Evolutionary conservation across 2,797 vertebrate genomes (phyloP).

Genomic region (Hafferia zeledoni): DNA sequence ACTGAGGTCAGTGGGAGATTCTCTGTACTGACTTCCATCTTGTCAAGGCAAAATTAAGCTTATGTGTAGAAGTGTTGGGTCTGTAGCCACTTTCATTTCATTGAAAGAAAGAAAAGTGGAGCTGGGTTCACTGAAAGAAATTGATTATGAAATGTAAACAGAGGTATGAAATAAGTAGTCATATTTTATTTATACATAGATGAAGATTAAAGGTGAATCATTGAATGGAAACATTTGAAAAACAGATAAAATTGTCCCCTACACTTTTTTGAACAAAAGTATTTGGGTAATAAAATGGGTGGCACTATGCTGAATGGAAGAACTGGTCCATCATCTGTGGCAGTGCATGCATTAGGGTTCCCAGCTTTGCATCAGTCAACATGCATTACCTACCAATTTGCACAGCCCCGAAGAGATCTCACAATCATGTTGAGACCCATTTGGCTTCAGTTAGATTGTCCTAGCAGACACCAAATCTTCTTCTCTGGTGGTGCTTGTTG

Average conservation of each 20-base stretch:
- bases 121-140: neutral
- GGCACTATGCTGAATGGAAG: neutral
- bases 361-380: neutral
- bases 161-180: neutral
- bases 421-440: neutral
- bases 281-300: neutral
- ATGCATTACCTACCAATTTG: neutral
- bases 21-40: neutral
- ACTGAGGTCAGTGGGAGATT: neutral
- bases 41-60: neutral
- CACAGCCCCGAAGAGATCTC: neutral
- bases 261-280: neutral
- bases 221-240: neutral
- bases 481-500: neutral
- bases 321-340: neutral
- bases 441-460: neutral
- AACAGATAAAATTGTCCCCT: rapidly evolving
- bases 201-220: neutral
- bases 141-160: neutral
- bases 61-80: rapidly evolving
- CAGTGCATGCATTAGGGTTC: neutral
- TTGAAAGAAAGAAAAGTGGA: neutral
- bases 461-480: neutral
- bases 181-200: neutral
- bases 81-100: neutral